A percentile compares a stretch with the other conserved stretches of the same genome.
Conservation (phyloP, 1,140 invertebrate species). For the Laupala kohalensis region DNA sequence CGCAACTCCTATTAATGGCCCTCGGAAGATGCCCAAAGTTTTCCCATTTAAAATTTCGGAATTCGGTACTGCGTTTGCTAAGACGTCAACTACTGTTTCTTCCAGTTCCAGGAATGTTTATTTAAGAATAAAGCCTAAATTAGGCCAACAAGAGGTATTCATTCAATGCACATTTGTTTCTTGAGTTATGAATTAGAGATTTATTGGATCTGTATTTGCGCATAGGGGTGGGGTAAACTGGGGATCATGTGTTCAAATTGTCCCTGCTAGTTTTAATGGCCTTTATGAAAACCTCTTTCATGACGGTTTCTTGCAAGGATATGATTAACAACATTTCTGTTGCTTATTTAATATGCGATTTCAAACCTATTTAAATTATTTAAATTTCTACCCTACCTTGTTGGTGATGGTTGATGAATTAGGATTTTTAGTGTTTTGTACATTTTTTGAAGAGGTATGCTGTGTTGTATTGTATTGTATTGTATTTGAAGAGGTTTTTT, state of each 20-base stretch:
- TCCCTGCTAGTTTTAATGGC: not conserved
- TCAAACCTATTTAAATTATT: too few species aligned
- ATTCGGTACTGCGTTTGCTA: not conserved
- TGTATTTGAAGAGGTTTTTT: too few species aligned
- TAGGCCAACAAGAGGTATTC: not conserved
- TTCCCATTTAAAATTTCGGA: not conserved
- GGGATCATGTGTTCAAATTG: not conserved
- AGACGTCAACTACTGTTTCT: too few species aligned
- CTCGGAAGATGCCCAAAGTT: not conserved
- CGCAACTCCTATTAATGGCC: not conserved
- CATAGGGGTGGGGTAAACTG: not conserved
- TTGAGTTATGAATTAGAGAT: not conserved
- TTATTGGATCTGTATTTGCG: not conserved
- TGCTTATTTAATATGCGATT: too few species aligned
- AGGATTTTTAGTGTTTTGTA: too few species aligned
- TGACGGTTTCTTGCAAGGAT: too few species aligned
- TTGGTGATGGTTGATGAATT: too few species aligned
- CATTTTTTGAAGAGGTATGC: too few species aligned
- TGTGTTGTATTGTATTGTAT: too few species aligned
- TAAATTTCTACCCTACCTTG: too few species aligned
- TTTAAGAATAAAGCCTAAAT: not conserved
- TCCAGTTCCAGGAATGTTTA: not conserved
- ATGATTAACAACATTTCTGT: too few species aligned
- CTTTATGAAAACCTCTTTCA: not conserved
- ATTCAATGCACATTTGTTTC: not conserved